Conservation (phyloP, 1,140 invertebrate genomes). For the Euwallacea similis region DNA sequence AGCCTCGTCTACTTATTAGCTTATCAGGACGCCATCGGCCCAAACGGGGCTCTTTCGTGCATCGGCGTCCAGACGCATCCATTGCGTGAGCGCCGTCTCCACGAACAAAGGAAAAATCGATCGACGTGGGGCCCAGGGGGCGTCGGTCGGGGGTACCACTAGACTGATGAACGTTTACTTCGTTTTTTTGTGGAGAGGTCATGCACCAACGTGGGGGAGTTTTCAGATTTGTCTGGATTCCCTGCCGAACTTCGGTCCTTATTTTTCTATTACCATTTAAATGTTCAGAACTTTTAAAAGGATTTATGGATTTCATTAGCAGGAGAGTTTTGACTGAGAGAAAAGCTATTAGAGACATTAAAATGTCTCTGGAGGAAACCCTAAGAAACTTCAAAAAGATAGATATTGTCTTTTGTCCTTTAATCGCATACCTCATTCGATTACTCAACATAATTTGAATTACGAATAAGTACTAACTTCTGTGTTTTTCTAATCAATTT, state of each 20-base stretch:
- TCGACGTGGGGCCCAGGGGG: constrained; percentile 12
- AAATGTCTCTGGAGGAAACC: too few species aligned
- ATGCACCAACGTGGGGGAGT: constrained; percentile 29
- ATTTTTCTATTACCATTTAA: too few species aligned
- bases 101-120: constrained; percentile 39
- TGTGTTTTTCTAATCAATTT: too few species aligned
- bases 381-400: too few species aligned
- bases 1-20: constrained; percentile 16
- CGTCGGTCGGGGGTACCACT: constrained; percentile 9
- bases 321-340: too few species aligned
- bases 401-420: too few species aligned
- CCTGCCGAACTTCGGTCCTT: background rate
- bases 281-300: too few species aligned
- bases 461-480: too few species aligned
- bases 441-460: too few species aligned
- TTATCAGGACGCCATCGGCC: constrained; percentile 33
- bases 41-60: constrained; percentile 19
- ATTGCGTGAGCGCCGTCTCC: constrained; percentile 37
- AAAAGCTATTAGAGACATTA: too few species aligned
- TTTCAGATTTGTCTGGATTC: constrained; percentile 27
- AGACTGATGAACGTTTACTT: constrained; percentile 38
- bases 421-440: too few species aligned
- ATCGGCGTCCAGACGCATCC: constrained; percentile 19
- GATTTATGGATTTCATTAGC: too few species aligned
- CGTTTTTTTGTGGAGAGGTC: constrained; percentile 38